Evolutionary conservation across 1,140 invertebrate genomes (phyloP), one percentile per base, ranked within the genome.

Genomic region (Aphelenchoides fujianensis): DNA sequence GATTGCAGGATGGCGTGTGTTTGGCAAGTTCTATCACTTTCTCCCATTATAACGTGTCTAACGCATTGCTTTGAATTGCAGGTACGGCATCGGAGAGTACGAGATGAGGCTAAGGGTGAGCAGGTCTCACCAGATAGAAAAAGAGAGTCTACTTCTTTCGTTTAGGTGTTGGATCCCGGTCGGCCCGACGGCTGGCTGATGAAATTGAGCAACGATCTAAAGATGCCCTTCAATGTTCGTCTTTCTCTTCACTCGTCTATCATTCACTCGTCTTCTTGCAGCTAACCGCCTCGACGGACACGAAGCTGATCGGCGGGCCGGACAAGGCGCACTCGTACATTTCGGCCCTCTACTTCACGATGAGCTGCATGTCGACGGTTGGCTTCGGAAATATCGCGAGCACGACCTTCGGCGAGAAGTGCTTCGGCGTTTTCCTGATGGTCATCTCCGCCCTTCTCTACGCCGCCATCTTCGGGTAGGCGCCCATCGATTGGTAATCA

Each of bases 361-460:
- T 98, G 92, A 97, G 95, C 70, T 98, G 96, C 86, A 98, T 98
- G 95, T 98, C 96, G 61, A 96, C 94, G 82, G 95, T 99, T 75
- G 96, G 97, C 71, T 99, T 99, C 87, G 97, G 97, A 70, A 99
- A 99, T 88, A 95, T 99, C 68, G 94, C 95, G 67, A 94, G 95
- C 76, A 95, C 97, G 87, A 98, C 96, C 5, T 75, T 73, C 41
- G 41, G n/a, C 36, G 73, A 76, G 73, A 75, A 68, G 9, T 27
- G 87, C 64, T 97, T 97, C 87, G 96, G 94, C 83, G 96, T 96
- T 86, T 96, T 94, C 88, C 98, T 98, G 95, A 98, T 98, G 95
- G 97, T 98, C 77, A 94, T 97, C 86, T 95, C 95, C 89, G 93
- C 81, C 5, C 62, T 84, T 12, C 64, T 83, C 9, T 83, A 83